Percentiles rank a stretch among this genome's conserved stretches.
phyloP scores from a whole-genome alignment of 1,140 invertebrate species.

The Streblospio benedicti region DNA sequence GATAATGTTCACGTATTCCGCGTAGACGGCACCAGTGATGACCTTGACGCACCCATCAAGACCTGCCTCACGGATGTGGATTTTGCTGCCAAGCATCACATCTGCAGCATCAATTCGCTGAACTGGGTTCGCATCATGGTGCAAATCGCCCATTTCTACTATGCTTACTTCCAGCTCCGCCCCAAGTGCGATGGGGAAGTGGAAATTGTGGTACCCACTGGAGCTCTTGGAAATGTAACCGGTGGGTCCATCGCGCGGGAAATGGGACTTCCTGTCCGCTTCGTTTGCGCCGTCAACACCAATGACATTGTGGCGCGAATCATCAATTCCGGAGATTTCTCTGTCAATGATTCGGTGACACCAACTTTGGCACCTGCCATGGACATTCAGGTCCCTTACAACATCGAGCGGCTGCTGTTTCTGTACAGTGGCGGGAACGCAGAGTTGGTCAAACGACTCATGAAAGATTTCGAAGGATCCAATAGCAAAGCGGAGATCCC shows the following conservation, averaged over 20 bases:
- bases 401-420: constrained; percentile 46
- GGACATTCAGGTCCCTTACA: constrained; percentile 50
- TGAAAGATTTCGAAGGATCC: constrained; percentile 35
- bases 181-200: constrained; percentile 32
- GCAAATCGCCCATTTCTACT: constrained; percentile 50
- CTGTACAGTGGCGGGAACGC: constrained; percentile 30
- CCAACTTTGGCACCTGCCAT: constrained; percentile 47
- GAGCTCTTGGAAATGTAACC: constrained; percentile 47
- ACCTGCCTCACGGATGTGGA: constrained; percentile 40
- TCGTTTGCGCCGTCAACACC: constrained; percentile 44
- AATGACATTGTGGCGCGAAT: constrained; percentile 44
- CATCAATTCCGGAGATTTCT: constrained; percentile 36
- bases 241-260: constrained; percentile 43
- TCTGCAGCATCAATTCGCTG: constrained; percentile 49
- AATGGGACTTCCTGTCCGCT: constrained; percentile 47
- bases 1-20: constrained; percentile 48
- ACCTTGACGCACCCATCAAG: constrained; percentile 47
- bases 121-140: constrained; percentile 51
- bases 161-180: constrained; percentile 44
- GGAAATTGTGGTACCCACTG: constrained; percentile 48
- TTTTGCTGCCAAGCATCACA: constrained; percentile 32
- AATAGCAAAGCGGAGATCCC: constrained; percentile 29
- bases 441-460: constrained; percentile 24
- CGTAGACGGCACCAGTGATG: constrained; percentile 50
- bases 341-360: constrained; percentile 24